Evolutionary conservation across 2,888 invertebrate species (phyloP).

Genomic region (Rhodophaea formosa): DNA sequence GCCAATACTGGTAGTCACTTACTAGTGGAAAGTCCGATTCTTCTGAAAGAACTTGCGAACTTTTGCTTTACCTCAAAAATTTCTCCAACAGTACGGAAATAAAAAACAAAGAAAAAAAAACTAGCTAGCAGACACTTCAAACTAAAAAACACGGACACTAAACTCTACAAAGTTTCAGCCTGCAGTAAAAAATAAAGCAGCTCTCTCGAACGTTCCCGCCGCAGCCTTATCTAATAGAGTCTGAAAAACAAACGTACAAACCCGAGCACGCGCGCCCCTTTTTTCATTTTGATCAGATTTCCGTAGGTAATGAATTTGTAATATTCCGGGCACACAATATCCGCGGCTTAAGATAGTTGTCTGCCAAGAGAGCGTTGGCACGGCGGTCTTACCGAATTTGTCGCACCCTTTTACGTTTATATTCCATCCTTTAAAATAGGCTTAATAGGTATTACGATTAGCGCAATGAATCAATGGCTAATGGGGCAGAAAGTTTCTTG

Average conservation of each 20-base stretch:
- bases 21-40: no score
- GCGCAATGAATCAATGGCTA: no score
- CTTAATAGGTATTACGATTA: no score
- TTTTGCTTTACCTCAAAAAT: no score
- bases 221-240: slow-evolving; percentile 20
- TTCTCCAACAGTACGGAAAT: no score
- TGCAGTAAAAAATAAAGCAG: neutral
- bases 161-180: neutral
- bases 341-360: slow-evolving; percentile 43
- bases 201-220: neutral
- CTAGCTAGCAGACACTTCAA: no score
- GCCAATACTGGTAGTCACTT: no score
- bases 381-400: slow-evolving; percentile 33
- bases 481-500: no score
- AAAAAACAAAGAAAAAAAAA: no score
- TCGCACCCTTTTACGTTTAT: slow-evolving; percentile 3
- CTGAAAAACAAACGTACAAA: slow-evolving; percentile 24
- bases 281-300: slow-evolving; percentile 49
- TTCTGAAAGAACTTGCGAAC: no score
- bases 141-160: no score
- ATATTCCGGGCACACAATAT: slow-evolving; percentile 57
- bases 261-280: slow-evolving; percentile 35
- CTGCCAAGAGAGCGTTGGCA: slow-evolving; percentile 61
- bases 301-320: slow-evolving; percentile 52
- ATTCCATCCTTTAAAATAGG: no score